Conservation (phyloP, 1,140 invertebrate species). For the Rhizoglyphus robini region DNA sequence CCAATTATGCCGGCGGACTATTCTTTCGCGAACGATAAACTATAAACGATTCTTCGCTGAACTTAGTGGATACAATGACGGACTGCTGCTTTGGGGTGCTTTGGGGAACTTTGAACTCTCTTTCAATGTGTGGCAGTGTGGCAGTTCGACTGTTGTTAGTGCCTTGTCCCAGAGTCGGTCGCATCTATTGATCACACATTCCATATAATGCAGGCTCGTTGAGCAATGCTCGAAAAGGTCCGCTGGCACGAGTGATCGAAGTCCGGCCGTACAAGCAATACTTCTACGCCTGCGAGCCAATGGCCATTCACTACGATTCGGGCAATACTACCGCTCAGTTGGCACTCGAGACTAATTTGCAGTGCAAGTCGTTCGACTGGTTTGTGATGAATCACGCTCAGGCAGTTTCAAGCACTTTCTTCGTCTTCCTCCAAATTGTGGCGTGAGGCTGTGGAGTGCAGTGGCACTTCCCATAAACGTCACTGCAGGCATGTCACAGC, state of each 20-base stretch:
- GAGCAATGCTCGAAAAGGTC: slow-evolving; percentile 77
- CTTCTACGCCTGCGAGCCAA: slow-evolving; percentile 75
- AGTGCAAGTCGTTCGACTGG: slow-evolving; percentile 89
- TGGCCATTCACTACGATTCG: slow-evolving; percentile 31
- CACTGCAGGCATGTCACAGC: too few species aligned
- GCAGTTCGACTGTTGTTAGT: slow-evolving; percentile 96
- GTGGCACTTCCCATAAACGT: slow-evolving; percentile 65
- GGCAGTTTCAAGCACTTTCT: slow-evolving; percentile 89
- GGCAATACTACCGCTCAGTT: slow-evolving; percentile 38
- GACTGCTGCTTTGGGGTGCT: slow-evolving; percentile 75
- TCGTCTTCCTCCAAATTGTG: slow-evolving; percentile 71
- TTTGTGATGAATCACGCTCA: slow-evolving; percentile 95
- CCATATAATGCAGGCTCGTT: slow-evolving; percentile 87
- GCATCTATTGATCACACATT: slow-evolving; percentile 95
- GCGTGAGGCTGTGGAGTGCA: slow-evolving; percentile 70
- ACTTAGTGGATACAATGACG: slow-evolving; percentile 87
- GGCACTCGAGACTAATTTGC: slow-evolving; percentile 53
- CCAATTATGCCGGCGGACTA: slow-evolving; percentile 52
- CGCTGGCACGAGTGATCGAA: slow-evolving; percentile 86
- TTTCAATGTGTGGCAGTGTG: slow-evolving; percentile 96
- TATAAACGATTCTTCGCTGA: slow-evolving; percentile 88
- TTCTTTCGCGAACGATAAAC: too few species aligned
- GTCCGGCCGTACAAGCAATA: slow-evolving; percentile 88
- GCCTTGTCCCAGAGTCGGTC: slow-evolving; percentile 91
- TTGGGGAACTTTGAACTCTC: slow-evolving; percentile 97